phyloP scores from a whole-genome alignment of 2,113 vertebrate genomes.

The Mionectes macconnelli region DNA sequence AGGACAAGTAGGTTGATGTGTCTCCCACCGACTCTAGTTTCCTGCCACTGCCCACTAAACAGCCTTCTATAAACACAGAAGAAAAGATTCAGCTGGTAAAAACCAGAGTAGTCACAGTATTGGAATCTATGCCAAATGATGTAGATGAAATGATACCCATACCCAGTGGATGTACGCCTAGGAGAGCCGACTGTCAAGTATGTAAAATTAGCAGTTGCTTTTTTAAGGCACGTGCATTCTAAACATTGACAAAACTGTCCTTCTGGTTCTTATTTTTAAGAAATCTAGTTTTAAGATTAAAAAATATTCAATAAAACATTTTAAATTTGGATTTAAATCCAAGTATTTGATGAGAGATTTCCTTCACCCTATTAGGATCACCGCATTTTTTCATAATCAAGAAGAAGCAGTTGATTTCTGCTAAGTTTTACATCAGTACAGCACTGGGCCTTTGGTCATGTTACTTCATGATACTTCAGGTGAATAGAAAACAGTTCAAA shows the following conservation, averaged over 20 bases:
- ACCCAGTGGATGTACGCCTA: background rate
- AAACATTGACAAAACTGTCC: background rate
- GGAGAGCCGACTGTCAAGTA: accelerated
- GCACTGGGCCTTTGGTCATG: background rate
- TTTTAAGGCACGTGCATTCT: background rate
- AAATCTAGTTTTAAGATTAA: background rate
- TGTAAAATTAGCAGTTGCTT: background rate
- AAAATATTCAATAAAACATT: background rate
- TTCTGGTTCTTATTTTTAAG: background rate
- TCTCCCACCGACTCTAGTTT: background rate
- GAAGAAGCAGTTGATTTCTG: background rate
- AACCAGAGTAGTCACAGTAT: background rate
- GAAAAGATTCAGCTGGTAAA: background rate
- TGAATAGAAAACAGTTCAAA: background rate
- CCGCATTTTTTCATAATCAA: background rate
- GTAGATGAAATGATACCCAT: background rate
- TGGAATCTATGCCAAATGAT: background rate
- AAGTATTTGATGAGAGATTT: background rate
- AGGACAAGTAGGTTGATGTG: background rate
- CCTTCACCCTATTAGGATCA: background rate
- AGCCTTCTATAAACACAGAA: background rate
- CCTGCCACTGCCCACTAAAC: background rate
- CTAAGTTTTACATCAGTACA: background rate
- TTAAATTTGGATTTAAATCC: background rate
- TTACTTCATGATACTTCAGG: background rate